Evolutionary conservation across 2,113 vertebrate genomes (phyloP).

Genomic region (Oryzias woworae): DNA sequence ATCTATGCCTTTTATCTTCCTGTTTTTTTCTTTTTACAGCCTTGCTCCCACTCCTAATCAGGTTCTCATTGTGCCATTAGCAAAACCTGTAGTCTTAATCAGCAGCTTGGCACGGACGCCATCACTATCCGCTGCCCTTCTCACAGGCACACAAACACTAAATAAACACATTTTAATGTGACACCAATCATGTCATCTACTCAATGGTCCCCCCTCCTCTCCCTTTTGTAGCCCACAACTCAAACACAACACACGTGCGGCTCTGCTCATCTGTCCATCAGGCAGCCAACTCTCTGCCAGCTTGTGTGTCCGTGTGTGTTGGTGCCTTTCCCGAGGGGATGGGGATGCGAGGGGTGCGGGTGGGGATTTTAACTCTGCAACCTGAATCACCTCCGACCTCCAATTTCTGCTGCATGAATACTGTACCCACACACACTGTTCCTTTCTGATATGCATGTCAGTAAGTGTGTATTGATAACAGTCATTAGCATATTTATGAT

Average conservation of each 20-base stretch:
- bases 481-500: slow-evolving; percentile 99
- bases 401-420: slow-evolving; percentile 57
- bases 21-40: slow-evolving; percentile 45
- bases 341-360: neutral
- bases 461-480: slow-evolving; percentile 87
- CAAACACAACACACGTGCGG: slow-evolving; percentile 63
- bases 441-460: slow-evolving; percentile 80
- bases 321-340: slow-evolving; percentile 48
- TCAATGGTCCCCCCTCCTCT: slow-evolving; percentile 59
- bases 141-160: slow-evolving; percentile 57
- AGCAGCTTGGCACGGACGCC: slow-evolving; percentile 65
- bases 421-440: slow-evolving; percentile 40
- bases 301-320: slow-evolving; percentile 36
- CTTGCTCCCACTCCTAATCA: slow-evolving; percentile 65
- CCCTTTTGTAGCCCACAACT: slow-evolving; percentile 42
- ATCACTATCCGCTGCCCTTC: slow-evolving; percentile 49
- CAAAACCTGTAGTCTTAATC: slow-evolving; percentile 73
- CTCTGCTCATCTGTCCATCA: slow-evolving; percentile 75
- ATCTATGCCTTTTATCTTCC: slow-evolving; percentile 62
- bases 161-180: slow-evolving; percentile 71
- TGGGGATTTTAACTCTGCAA: slow-evolving; percentile 77
- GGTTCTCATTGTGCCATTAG: slow-evolving; percentile 72
- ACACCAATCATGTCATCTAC: slow-evolving; percentile 71
- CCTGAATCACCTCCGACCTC: slow-evolving; percentile 86
- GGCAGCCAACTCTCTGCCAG: slow-evolving; percentile 70